Evolutionary conservation across 2,888 invertebrate species (phyloP), one percentile per base, ranked within the genome.

Genomic region (Myathropa florea): DNA sequence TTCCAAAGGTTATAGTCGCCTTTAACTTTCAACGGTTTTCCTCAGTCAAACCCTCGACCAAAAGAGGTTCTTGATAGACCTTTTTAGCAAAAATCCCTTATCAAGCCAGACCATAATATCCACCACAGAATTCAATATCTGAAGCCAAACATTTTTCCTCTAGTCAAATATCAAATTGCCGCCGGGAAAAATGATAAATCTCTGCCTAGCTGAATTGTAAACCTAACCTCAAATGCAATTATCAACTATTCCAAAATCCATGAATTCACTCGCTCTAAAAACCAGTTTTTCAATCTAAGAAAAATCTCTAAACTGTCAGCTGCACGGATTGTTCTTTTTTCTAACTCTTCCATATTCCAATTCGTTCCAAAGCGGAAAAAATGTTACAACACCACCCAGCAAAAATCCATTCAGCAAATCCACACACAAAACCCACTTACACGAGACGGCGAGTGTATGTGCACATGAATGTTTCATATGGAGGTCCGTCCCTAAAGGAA

Each of bases 311-410:
- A 61, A 57, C 39, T 72, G 70, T 73, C 78, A 78, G 82, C 78
- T 86, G 82, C 70, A 70, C 7, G 57, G 14, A 53, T 4, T 61
- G 64, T 30, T 26, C 73, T 60, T 10, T 39, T 18, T 39, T 39
- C 53, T 36, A 64, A 60, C 28, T 73, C 68, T 81, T 77, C 59
- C 68, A 77, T 59, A 85, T 85, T 85, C 61, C 80, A 60, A 82
- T 86, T 82, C 82, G 85, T 82, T 86, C 61, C 85, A 68, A 3
- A 26, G n/a, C 21, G 9, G 12, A 4, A 33, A 10, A 33, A 14
- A 30, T 55, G 21, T 30, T 30, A 24, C 57, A 24, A 57, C 23
- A 23, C 4, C 24, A n/a, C 2, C 46, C 33, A 10, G 9, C 33
- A 53, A 53, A 53, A 9, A 53, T 14, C 39, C n/a, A 12, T 53